A percentile compares a stretch with the other conserved stretches of the same genome.
Evolutionary conservation across 2,888 invertebrate genomes (phyloP).

Genomic region (Nemotelus pantherinus): DNA sequence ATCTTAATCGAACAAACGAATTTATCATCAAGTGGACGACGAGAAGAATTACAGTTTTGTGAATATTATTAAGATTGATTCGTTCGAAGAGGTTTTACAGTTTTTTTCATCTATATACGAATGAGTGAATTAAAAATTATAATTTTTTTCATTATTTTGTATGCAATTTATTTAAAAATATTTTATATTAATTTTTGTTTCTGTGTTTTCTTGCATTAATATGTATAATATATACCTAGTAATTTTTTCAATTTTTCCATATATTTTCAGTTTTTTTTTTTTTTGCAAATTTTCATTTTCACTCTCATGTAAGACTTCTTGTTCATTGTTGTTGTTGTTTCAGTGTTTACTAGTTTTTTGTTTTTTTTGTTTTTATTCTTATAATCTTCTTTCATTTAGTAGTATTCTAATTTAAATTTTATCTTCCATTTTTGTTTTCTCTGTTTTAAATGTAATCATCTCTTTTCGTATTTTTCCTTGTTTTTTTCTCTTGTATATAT

Average conservation of each 20-base stretch:
- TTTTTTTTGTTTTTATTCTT: constrained; percentile 35
- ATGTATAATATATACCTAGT: constrained; percentile 47
- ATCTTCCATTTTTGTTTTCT: constrained; percentile 45
- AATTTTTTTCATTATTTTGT: constrained; percentile 38
- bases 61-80: constrained; percentile 18
- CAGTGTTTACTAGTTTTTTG: constrained; percentile 23
- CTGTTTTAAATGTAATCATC: constrained; percentile 45
- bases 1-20: background rate
- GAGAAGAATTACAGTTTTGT: constrained; percentile 34
- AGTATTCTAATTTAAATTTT: constrained; percentile 35
- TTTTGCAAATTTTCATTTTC: constrained; percentile 38
- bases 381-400: constrained; percentile 36
- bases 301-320: constrained; percentile 33
- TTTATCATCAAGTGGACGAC: background rate
- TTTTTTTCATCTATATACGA: constrained; percentile 36
- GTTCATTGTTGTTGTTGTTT: constrained; percentile 9
- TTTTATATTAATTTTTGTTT: constrained; percentile 41
- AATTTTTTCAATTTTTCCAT: constrained; percentile 48
- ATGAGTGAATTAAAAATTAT: constrained; percentile 43
- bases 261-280: constrained; percentile 48
- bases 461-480: constrained; percentile 54
- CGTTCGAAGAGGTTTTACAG: constrained; percentile 1
- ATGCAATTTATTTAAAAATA: constrained; percentile 40
- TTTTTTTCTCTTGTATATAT: constrained; percentile 60
- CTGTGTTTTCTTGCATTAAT: constrained; percentile 35